Evolutionary conservation across 2,888 invertebrate species (phyloP), one percentile per base, ranked within the genome.

Genomic region (Neoitamus cyanurus): DNA sequence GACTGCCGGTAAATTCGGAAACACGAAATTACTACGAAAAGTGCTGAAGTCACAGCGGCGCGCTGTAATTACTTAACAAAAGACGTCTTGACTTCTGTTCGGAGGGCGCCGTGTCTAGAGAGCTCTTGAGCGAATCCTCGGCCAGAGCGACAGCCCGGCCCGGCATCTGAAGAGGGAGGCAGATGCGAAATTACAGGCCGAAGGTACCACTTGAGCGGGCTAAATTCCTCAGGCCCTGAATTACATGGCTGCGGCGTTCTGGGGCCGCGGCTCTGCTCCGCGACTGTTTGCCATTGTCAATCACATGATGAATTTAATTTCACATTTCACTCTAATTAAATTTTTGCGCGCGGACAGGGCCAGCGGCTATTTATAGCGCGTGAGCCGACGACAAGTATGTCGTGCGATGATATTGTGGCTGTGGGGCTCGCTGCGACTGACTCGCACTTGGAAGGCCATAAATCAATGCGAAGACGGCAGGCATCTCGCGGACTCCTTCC

Each of bases 231-330:
- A 72, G 80, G 36, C 83, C 85, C 75, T 83, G 83, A 84, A 84
- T 77, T 85, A 83, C 46, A 73, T 83, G 83, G 69, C 48, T 37
- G 75, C 34, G 72, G 3, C 7, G 7, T 13, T 15, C 48, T 20
- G 15, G 48, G 48, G 48, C 37, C 15, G 2, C 42, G 20, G 25
- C 34, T 72, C 30, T 11, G 20, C 20, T 3, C 42, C 37, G 28
- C 42, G 42, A 28, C 75, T 75, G 84, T 85, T 83, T 85, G 85
- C 84, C 84, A 84, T 85, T 85, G 85, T 85, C 85, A 85, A 85
- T 85, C 84, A 85, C 75, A 83, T 85, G 85, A 85, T 84, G 84
- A 85, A 85, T 85, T 85, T 85, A 77, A 85, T 84, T 85, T 85
- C 84, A 68, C 83, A 83, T 84, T 85, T 85, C 58, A 58, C 80